Evolutionary conservation across 2,888 invertebrate species (phyloP).

Genomic region (Mythimna impura): DNA sequence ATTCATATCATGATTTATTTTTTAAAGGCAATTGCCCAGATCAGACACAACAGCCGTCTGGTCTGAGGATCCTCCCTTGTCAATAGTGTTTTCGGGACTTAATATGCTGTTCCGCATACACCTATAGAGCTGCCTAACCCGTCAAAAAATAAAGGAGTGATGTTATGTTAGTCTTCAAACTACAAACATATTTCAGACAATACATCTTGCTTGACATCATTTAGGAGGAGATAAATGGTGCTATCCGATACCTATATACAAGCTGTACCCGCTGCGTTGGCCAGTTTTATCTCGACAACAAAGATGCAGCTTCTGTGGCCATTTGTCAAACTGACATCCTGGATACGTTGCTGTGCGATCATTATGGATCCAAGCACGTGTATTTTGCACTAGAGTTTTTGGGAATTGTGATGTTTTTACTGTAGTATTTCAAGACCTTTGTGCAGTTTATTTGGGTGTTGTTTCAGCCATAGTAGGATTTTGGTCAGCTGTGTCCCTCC

Average conservation of each 20-base stretch:
- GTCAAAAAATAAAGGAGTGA: background rate
- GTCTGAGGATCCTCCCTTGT: no score
- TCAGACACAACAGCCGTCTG: no score
- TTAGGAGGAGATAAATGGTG: slow-evolving; percentile 57
- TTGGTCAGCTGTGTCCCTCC: no score
- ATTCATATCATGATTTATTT: no score
- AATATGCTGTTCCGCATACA: no score
- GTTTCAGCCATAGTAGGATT: background rate
- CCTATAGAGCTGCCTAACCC: background rate
- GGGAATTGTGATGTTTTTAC: slow-evolving; percentile 4
- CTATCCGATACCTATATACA: slow-evolving; percentile 33
- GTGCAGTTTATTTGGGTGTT: background rate
- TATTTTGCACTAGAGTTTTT: slow-evolving; percentile 22
- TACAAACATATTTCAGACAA: slow-evolving; percentile 24
- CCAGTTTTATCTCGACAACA: slow-evolving; percentile 62
- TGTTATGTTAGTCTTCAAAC: background rate
- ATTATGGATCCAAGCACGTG: slow-evolving; percentile 45
- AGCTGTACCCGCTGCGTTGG: slow-evolving; percentile 33
- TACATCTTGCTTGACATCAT: slow-evolving; percentile 56
- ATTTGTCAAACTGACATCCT: slow-evolving; percentile 61
- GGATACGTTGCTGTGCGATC: slow-evolving; percentile 32
- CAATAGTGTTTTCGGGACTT: no score
- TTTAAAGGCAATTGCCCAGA: no score
- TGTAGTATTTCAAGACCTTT: background rate
- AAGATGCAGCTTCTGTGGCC: slow-evolving; percentile 49